Evolutionary conservation across 2,888 invertebrate species (phyloP), one percentile per base, ranked within the genome.

Genomic region (Tenthredo amoena): DNA sequence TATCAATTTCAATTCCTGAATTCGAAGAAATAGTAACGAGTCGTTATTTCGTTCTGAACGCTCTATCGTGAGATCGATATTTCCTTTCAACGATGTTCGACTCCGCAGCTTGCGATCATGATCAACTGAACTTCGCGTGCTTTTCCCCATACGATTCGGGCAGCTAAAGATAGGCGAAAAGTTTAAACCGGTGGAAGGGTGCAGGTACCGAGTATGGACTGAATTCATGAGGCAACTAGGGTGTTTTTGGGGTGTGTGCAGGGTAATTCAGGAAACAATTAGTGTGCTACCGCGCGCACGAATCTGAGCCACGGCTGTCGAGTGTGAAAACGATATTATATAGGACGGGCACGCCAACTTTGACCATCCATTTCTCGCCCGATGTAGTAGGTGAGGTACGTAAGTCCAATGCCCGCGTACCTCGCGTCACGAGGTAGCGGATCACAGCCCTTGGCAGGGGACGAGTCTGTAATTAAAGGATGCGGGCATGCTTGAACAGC

Each of bases 281-380:
- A 83, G 83, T 37, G 71, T 62, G 83, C 50, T 83, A 47, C 43
- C 43, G 18, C 21, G 37, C 21, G 83, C 83, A 83, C 83, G 83
- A 71, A 81, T 58, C 40, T 37, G 81, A 71, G 40, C 83, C 65
- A 7, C 31, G n/a, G 68, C 26, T 43, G 68, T 50, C 40, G 83
- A 68, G 83, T 71, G 83, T 83, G 83, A 83, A 83, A 68, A 65
- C 83, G 83, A 83, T 83, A 83, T 83, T 83, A 83, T 83, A 83
- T 34, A 83, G 65, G 47, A 47, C 47, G 83, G 68, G 68, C 83
- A 83, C 83, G 83, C 83, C 83, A 83, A 83, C 83, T 83, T 83
- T 47, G 83, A 68, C 71, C 83, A 83, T 68, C 83, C 83, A 71
- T 83, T 83, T 71, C 65, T 47, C 55, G 40, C 68, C 21, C 26